A percentile compares a stretch with the other conserved stretches of the same genome.
These are phyloP conservation scores for Diabrotica balteata DNA, from an alignment of 2,888 invertebrate genomes.

Conservation along the genomic window DNA sequence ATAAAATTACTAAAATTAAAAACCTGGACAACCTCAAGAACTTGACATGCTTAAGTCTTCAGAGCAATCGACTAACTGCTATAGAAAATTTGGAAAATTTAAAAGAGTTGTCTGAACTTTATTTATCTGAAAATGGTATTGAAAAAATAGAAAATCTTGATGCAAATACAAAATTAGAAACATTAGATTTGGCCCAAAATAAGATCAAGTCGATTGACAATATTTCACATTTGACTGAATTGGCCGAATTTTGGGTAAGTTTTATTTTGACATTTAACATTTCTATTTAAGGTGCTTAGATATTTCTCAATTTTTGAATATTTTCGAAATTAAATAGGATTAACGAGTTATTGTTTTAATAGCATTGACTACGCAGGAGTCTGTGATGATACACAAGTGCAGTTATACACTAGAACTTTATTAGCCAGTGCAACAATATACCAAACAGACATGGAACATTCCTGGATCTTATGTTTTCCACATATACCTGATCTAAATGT, in stretches of 20 bases:
- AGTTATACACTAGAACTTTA: slow-evolving; percentile 19
- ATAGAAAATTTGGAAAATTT: slow-evolving; percentile 85
- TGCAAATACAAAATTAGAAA: slow-evolving; percentile 74
- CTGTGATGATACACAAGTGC: too few species aligned
- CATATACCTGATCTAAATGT: too few species aligned
- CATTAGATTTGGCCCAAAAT: slow-evolving; percentile 91
- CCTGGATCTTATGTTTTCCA: too few species aligned
- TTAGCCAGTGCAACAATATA: too few species aligned
- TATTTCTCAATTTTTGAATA: too few species aligned
- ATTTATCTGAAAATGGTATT: slow-evolving; percentile 93
- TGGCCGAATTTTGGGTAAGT: slow-evolving; percentile 95
- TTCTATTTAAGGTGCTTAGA: too few species aligned
- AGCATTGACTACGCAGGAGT: too few species aligned
- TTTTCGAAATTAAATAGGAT: too few species aligned
- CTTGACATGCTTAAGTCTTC: slow-evolving; percentile 83
- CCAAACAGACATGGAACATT: too few species aligned
- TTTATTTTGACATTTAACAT: not conserved
- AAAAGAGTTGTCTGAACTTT: slow-evolving; percentile 81
- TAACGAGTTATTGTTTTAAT: too few species aligned
- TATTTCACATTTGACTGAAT: slow-evolving; percentile 73
- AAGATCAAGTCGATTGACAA: slow-evolving; percentile 81
- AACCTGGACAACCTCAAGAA: slow-evolving; percentile 77
- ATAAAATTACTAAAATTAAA: slow-evolving; percentile 89
- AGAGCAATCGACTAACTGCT: slow-evolving; percentile 87
- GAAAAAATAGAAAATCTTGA: slow-evolving; percentile 78